Percentiles rank a stretch among this genome's conserved stretches.
Evolutionary conservation across 2,888 invertebrate species (phyloP).

Genomic region (Aphodius granarius): DNA sequence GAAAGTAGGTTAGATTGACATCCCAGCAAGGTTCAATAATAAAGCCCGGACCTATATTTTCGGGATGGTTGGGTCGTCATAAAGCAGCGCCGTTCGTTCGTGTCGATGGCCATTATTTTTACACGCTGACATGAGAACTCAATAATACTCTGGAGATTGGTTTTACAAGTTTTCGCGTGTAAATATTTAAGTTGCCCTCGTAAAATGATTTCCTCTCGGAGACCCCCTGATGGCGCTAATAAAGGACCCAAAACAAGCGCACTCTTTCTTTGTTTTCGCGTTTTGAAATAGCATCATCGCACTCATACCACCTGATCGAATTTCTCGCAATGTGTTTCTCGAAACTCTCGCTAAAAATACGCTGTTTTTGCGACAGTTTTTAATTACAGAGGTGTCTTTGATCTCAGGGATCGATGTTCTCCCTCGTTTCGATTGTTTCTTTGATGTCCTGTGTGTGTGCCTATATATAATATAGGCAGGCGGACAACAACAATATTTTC

Average conservation of each 20-base stretch:
- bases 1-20: neutral
- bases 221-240: neutral
- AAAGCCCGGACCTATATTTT: too few relatives aligned
- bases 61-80: neutral
- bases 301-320: neutral
- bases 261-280: too few relatives aligned
- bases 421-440: neutral
- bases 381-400: neutral
- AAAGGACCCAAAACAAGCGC: neutral
- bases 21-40: neutral
- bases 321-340: neutral
- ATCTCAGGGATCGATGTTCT: neutral
- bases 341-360: neutral
- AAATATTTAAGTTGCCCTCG: conserved; percentile 23
- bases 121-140: conserved; percentile 19
- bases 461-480: neutral
- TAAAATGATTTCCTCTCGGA: conserved; percentile 14
- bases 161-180: conserved; percentile 24
- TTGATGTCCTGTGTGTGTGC: neutral
- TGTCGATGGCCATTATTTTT: conserved; percentile 24
- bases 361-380: neutral
- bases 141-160: conserved; percentile 21
- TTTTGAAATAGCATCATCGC: neutral
- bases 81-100: neutral
- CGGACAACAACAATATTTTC: neutral